Percentiles rank a stretch among this genome's conserved stretches.
These are phyloP conservation scores for Azemiops feae DNA, from an alignment of 2,113 vertebrate genomes.

Conservation along the genomic window DNA sequence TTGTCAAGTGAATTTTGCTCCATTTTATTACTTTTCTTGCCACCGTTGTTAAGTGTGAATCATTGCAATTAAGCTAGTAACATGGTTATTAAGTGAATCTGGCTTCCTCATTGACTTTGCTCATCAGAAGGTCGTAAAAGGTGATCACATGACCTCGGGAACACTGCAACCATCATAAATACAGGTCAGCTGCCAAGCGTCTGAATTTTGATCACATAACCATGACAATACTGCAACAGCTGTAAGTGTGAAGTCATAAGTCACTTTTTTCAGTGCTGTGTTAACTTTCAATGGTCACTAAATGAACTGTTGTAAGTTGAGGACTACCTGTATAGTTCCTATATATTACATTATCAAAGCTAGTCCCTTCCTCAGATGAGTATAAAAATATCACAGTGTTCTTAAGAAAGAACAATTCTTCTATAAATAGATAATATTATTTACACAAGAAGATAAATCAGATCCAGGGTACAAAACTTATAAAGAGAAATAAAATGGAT, in stretches of 20 bases:
- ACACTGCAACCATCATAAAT: background rate
- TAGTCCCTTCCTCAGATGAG: background rate
- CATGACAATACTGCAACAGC: background rate
- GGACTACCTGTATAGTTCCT: background rate
- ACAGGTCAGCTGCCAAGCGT: background rate
- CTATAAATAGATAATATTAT: background rate
- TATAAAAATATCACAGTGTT: background rate
- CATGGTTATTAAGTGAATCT: background rate
- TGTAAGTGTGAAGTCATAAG: background rate
- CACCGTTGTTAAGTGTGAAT: background rate
- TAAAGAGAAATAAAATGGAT: background rate
- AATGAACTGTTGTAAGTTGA: background rate
- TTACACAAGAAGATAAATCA: background rate
- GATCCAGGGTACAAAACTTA: background rate
- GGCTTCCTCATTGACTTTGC: background rate
- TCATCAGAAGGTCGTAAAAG: background rate
- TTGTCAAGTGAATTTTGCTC: too few relatives aligned
- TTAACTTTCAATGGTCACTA: background rate
- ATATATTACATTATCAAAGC: background rate
- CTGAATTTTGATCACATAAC: background rate
- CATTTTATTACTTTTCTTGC: too few relatives aligned
- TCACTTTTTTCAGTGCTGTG: background rate
- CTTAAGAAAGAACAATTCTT: background rate
- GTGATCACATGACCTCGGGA: too few relatives aligned
- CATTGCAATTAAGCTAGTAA: too few relatives aligned